phyloP scores from a whole-genome alignment of 1,140 invertebrate genomes.

The Aphis craccivora region DNA sequence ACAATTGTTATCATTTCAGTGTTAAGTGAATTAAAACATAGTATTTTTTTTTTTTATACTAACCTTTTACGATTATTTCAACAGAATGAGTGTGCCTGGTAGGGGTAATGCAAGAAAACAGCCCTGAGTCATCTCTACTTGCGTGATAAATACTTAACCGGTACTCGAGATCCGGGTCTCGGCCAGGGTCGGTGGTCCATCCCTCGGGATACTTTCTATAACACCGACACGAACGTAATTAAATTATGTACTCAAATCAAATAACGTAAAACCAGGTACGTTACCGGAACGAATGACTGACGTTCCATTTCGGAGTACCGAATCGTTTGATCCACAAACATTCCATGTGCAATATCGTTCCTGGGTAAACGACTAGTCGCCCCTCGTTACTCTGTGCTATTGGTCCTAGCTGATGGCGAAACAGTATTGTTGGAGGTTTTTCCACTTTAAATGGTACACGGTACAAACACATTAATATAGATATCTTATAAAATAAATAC shows the following conservation, averaged over 20 bases:
- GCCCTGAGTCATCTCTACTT: conserved; percentile 78
- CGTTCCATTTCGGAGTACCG: conserved; percentile 83
- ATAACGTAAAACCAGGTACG: not conserved
- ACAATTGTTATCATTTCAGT: not conserved
- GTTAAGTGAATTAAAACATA: not conserved
- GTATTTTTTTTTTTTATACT: not conserved
- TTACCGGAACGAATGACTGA: conserved; percentile 74
- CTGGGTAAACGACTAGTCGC: conserved; percentile 82
- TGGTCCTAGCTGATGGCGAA: conserved; percentile 79
- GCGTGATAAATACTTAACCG: conserved; percentile 82
- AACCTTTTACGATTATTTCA: conserved; percentile 79
- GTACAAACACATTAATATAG: not conserved
- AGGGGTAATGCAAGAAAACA: conserved; percentile 82
- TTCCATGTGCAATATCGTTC: conserved; percentile 84
- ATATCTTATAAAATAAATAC: not conserved
- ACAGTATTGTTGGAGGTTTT: conserved; percentile 84
- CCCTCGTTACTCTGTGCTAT: conserved; percentile 88
- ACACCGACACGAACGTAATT: not conserved
- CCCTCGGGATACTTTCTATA: conserved; percentile 78
- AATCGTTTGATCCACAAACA: conserved; percentile 85
- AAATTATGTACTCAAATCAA: not conserved
- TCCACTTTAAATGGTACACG: conserved; percentile 70
- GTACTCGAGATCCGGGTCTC: conserved; percentile 81
- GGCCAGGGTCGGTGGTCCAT: conserved; percentile 81
- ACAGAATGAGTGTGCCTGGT: conserved; percentile 80